These are phyloP conservation scores for Boleophthalmus pectinirostris DNA, from an alignment of 2,113 vertebrate species.

Conservation along the genomic window DNA sequence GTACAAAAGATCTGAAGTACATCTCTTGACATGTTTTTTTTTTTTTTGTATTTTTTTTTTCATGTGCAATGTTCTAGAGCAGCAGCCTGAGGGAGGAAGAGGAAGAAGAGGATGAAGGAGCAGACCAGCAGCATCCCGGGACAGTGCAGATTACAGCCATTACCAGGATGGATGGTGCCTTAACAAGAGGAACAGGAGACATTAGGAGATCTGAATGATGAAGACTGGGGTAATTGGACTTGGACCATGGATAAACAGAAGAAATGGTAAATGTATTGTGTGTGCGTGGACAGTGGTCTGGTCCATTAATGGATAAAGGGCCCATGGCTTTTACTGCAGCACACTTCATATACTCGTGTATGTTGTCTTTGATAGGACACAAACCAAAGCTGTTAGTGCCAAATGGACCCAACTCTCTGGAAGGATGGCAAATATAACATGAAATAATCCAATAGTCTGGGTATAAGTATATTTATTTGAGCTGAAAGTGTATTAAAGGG, in stretches of 20 bases:
- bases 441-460: constrained; percentile 53
- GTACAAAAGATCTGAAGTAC: not conserved
- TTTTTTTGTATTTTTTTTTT: not conserved
- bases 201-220: constrained; percentile 24
- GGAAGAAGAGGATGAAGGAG: constrained; percentile 1
- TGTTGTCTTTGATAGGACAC: constrained; percentile 35
- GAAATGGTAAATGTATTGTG: constrained; percentile 5
- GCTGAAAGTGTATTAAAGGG: constrained; percentile 46
- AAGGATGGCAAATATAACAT: constrained; percentile 34
- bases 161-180: constrained; percentile 22
- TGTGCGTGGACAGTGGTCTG: constrained; percentile 45
- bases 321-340: constrained; percentile 47
- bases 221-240: constrained; percentile 5
- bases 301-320: constrained; percentile 60
- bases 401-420: constrained; percentile 52
- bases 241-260: constrained; percentile 10
- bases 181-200: constrained; percentile 11
- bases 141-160: constrained; percentile 24
- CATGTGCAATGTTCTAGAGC: not conserved
- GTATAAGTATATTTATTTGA: constrained; percentile 56
- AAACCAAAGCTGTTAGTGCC: constrained; percentile 43
- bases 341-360: constrained; percentile 7
- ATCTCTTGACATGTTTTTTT: not conserved
- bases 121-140: not conserved
- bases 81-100: constrained; percentile 12